Base-by-base conservation (phyloP, 1,140 invertebrate species). In the Drosophila busckii region DNA sequence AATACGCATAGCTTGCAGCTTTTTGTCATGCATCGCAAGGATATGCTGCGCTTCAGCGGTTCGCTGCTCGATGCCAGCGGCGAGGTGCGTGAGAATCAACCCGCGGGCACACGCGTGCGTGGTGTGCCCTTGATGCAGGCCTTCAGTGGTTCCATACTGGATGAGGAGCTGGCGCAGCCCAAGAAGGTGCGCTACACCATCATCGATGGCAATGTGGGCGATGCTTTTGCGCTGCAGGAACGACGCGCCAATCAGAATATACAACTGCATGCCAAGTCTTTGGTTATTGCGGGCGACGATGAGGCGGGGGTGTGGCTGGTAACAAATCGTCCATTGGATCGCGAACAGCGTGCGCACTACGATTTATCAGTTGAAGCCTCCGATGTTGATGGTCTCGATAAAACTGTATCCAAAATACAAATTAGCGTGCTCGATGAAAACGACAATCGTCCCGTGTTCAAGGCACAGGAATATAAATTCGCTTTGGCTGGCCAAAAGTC, bases 361-460 rank as follows among this genome's bases (percentile, higher is more conserved):
- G 89, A 90, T 29, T 85, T 96, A 16, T 90, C 92, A 0, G 88
- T 96, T 35, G 92, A 94, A 68, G 95, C 94, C 0, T 91, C 91
- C 4, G 94, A 96, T 83, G 88, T 90, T 5, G 90, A 92, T 46
- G 93, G 92, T 4, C 89, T 94, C 4, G 94, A 94, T 78, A 93
- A 91, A 54, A 92, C 94, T 0, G 90, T 91, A 8, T 92, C 94
- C 1, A 92, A 91, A 26, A 90, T 98, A 2, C 88, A 90, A 10
- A 90, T 98, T 2, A 88, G 90, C 2, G 90, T 98, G 0, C 83
- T 92, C 0, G 96, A 98, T 80, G 93, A 94, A 65, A 98, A 99
- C 85, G 97, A 98, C 87, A 97, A 98, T 84, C 91, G 92, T 45
- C 96, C 96, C 0, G 88, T 93, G 5, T 97, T 98, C 85, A 91